Evolutionary conservation across 2,888 invertebrate species (phyloP), one percentile per base, ranked within the genome.

Genomic region (Drosophila fulvimacula): DNA sequence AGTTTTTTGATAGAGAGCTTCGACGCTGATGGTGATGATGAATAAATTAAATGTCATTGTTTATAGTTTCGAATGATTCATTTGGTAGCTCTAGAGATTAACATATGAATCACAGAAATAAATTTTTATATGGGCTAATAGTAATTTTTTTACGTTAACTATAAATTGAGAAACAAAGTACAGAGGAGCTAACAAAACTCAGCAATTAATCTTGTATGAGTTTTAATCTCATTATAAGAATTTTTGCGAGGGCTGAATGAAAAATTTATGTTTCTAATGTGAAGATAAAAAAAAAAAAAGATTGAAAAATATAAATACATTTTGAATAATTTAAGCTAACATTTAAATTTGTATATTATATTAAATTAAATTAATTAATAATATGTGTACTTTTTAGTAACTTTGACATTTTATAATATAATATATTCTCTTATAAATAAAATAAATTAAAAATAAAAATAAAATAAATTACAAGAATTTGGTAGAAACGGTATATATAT

Each of bases 41-140:
- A n/a, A 24, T 34, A 56, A 56, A 56, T 17, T 10, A 57, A 46
- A 24, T 10, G 24, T 13, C 15, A 39, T 6, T 38, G 5, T 32
- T n/a, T 10, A 13, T 42, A 55, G 41, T 15, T 36, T 46, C 1
- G 24, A 36, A 36, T 57, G 46, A 46, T 15, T 57, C 57, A 57
- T 36, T 57, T 57, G 10, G 46, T 56, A 21, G 11, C 32, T 17
- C 46, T 10, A 17, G 24, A 46, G 46, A 32, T 11, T 34, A n/a
- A 27, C 46, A 38, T 15, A 17, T 57, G 46, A 57, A 9, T 57
- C 56, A 57, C 34, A 30, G 41, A 41, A 0, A 4, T 10, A 5
- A 13, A 5, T 17, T 24, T 7, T n/a, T 24, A 7, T 17, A 9
- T 34, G 7, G 32, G 24, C 5, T 24, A 44, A 24, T 11, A 44